Evolutionary conservation across 2,888 invertebrate genomes (phyloP), one percentile per base, ranked within the genome.

Genomic region (Drosophila seclusa): DNA sequence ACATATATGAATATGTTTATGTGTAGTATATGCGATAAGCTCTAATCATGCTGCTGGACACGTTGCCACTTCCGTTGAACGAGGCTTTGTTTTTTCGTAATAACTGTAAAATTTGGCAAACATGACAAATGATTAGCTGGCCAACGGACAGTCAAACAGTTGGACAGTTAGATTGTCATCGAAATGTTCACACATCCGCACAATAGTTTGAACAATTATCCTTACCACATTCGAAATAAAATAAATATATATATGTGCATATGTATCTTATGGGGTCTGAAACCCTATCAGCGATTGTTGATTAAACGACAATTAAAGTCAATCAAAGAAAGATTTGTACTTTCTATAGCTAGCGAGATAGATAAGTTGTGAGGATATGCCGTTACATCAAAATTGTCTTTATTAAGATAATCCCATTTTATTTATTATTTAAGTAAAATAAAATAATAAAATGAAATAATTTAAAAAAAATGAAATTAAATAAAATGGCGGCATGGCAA

Each of bases 91-190:
- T 63, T 58, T 53, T 59, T 53, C 65, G 58, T 74, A 82, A 84
- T 82, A 89, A 87, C 89, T 89, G 89, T 84, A 84, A 89, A 84
- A 89, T 84, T 89, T 84, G 72, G 32, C 32, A 73, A 81, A 42
- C 73, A 87, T 84, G 84, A 89, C 58, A 58, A 79, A 83, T 71
- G 76, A 83, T 75, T 75, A 63, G 54, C 52, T 48, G 38, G n/a
- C n/a, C 45, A 64, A 34, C 31, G 65, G 55, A 38, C 71, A 63
- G 48, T 68, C 52, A 64, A 13, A 24, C 24, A 24, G 24, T 13
- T 24, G 16, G 16, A 34, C 67, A 65, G 54, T 73, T 16, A 3
- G 16, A 42, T 62, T 60, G 53, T 74, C 55, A 66, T 77, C 48
- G 54, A 40, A 68, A 68, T 66, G 49, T 73, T 57, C 77, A 58